Base-by-base conservation (phyloP, 2,113 vertebrate species). In the Lanius ludovicianus region DNA sequence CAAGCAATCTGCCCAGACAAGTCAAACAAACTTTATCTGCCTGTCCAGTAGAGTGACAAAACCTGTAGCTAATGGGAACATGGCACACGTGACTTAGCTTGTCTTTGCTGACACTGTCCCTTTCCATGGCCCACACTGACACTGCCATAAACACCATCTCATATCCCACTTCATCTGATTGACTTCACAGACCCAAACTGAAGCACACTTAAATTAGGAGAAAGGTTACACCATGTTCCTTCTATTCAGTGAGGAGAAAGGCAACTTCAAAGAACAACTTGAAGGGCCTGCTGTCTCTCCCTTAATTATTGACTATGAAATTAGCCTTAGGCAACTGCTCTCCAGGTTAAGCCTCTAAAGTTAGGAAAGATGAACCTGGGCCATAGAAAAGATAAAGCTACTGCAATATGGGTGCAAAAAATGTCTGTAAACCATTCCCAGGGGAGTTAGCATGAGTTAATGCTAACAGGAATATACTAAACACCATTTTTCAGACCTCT, bases 291-390 rank as follows among this genome's bases (percentile, higher is more conserved):
- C 76, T 69, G 56, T 74, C 84, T 77, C 77, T 67, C 59, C 39
- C 46, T 67, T 94, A 93, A 89, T 91, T 89, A 91, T 59, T 67
- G 84, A 67, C 87, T 89, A 50, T 5, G 33, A 91, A 96, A 91
- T 62, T 63, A 94, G 60, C 87, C 73, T 87, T 37, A 90, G 86
- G 70, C 67, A 86, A 80, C 60, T 80, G 22, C 41, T 94, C 71
- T 70, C 69, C 46, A 77, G 30, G 56, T 89, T 78, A 84, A 89
- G 55, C 28, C 73, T 89, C 78, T 41, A 33, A 68, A 89, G 47
- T 37, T 21, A 87, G 27, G 47, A 84, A 87, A 28, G 80, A 74
- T 35, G 50, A 94, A 87, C 30, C 41, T 30, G 23, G 64, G 68
- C 50, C 37, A 42, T 10, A 16, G 24, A n/a, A 76, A 19, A 90